These are phyloP conservation scores for Periphyllus acericola DNA, from an alignment of 2,888 invertebrate species.

Conservation along the genomic window DNA sequence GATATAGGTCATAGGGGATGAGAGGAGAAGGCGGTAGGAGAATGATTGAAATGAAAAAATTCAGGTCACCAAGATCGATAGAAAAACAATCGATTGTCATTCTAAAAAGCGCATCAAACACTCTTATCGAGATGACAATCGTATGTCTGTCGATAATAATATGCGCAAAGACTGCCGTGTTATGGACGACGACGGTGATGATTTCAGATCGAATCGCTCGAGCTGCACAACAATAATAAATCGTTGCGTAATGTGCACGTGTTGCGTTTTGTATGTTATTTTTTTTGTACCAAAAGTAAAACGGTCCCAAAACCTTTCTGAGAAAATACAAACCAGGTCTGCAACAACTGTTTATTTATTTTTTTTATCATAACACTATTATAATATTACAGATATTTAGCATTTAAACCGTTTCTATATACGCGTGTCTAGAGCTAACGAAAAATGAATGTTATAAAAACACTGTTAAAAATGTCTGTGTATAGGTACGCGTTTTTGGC, in stretches of 20 bases:
- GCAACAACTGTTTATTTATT: neutral
- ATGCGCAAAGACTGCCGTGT: neutral
- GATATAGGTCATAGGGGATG: neutral
- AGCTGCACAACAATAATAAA: too few species aligned
- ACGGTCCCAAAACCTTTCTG: neutral
- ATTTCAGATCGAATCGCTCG: conserved; percentile 13
- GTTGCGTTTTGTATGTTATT: too few species aligned
- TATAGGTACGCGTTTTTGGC: too few species aligned
- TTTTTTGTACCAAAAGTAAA: neutral
- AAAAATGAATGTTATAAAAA: neutral
- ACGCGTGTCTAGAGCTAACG: neutral
- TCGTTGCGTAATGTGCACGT: neutral
- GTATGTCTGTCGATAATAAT: neutral
- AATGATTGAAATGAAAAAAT: neutral
- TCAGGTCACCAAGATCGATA: conserved; percentile 14
- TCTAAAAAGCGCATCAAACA: conserved; percentile 20
- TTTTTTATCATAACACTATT: neutral
- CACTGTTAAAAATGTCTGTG: neutral
- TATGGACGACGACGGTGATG: neutral
- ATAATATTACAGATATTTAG: neutral
- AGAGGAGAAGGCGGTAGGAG: neutral
- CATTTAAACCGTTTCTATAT: neutral
- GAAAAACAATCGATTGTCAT: conserved; percentile 29
- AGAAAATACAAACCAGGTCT: neutral
- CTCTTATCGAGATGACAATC: conserved; percentile 31